These are phyloP conservation scores for rabbit (Oryctolagus cuniculus) DNA, from an alignment of 2,113 vertebrate genomes.

Conservation along the genomic window DNA sequence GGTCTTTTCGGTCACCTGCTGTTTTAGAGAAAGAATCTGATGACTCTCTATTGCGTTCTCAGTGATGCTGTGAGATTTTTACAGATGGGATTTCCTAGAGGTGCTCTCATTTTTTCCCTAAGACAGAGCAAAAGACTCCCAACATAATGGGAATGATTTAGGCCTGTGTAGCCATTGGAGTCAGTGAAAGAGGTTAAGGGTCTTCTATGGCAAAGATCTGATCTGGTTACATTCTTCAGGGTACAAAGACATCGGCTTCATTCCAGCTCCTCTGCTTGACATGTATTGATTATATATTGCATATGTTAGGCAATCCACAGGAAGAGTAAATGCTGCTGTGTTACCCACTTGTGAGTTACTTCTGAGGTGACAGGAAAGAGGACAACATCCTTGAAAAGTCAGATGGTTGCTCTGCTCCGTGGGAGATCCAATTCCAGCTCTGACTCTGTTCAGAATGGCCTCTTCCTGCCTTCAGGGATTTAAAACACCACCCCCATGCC, in stretches of 20 bases:
- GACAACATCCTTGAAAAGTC: constrained; percentile 2
- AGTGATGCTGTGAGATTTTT: neutral
- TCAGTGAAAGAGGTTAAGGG: neutral
- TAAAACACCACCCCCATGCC: neutral
- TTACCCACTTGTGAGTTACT: constrained; percentile 46
- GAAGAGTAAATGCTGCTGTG: constrained; percentile 14
- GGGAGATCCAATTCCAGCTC: constrained; percentile 41
- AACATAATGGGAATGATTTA: neutral
- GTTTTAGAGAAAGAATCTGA: neutral
- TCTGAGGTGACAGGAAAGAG: constrained; percentile 50
- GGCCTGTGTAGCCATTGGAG: neutral
- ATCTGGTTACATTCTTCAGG: neutral
- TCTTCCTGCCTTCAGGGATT: constrained; percentile 56
- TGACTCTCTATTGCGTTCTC: neutral
- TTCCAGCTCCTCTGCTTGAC: neutral
- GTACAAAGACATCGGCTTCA: neutral
- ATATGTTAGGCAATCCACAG: neutral
- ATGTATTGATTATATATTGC: neutral
- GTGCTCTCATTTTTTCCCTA: neutral
- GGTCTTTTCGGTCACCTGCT: neutral
- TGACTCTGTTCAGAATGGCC: constrained; percentile 40
- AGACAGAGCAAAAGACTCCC: constrained; percentile 14
- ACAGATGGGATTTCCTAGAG: neutral
- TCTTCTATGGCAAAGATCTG: neutral
- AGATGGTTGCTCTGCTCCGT: neutral